Percentiles rank a stretch among this genome's conserved stretches.
Conservation (phyloP, 2,888 invertebrate species). For the Hirtodrosophila histrioides region DNA sequence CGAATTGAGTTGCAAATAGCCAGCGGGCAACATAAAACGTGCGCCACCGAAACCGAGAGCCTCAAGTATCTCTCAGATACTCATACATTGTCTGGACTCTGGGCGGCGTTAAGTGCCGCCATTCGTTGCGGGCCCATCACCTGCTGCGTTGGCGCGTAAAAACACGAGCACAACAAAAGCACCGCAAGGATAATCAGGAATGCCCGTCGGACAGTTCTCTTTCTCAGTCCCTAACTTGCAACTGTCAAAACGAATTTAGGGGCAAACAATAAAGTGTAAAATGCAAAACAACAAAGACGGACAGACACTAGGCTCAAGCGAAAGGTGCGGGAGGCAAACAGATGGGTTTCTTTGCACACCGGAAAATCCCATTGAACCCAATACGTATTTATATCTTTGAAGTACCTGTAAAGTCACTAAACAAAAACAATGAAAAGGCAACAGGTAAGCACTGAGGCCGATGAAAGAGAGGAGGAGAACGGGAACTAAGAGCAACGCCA, state of each 20-base stretch:
- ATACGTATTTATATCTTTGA: conserved; percentile 28
- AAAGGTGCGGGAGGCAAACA: conserved; percentile 43
- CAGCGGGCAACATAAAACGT: conserved; percentile 71
- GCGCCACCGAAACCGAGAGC: conserved; percentile 60
- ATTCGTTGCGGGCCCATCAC: conserved; percentile 62
- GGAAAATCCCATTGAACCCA: conserved; percentile 64
- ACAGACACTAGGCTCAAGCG: conserved; percentile 29
- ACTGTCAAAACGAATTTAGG: conserved; percentile 67
- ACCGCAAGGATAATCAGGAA: conserved; percentile 72
- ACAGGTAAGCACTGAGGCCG: conserved; percentile 45
- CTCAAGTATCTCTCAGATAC: conserved; percentile 50
- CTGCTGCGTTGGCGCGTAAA: conserved; percentile 42
- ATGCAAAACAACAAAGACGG: conserved; percentile 37
- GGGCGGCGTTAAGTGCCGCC: conserved; percentile 69
- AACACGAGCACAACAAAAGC: conserved; percentile 58
- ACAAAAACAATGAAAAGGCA: conserved; percentile 19
- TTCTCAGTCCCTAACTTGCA: conserved; percentile 37
- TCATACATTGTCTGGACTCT: conserved; percentile 17
- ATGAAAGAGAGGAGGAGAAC: background rate
- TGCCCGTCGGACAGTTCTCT: conserved; percentile 29
- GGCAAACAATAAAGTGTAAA: conserved; percentile 57
- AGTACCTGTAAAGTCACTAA: conserved; percentile 60
- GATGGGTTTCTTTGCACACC: conserved; percentile 47
- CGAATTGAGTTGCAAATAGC: conserved; percentile 79
- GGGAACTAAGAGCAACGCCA: conserved; percentile 15